phyloP scores from a whole-genome alignment of 2,113 vertebrate species.

The Bambusicola thoracicus region DNA sequence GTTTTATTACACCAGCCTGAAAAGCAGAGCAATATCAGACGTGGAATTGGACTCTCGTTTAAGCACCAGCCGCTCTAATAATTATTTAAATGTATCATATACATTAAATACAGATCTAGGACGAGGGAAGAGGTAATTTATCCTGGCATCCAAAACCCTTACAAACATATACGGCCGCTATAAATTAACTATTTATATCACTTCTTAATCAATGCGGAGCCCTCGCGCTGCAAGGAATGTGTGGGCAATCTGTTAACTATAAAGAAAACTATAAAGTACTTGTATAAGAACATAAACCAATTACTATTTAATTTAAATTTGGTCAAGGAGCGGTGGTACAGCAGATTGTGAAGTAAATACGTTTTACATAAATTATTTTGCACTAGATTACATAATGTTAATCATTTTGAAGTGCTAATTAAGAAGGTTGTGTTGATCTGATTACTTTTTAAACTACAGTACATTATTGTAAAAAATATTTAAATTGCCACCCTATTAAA shows the following conservation, averaged over 20 bases:
- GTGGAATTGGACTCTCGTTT: constrained; percentile 70
- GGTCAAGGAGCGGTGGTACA: constrained; percentile 80
- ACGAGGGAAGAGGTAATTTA: constrained; percentile 66
- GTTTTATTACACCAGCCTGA: constrained; percentile 83
- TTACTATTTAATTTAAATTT: constrained; percentile 84
- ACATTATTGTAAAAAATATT: constrained; percentile 84
- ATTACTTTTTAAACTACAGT: constrained; percentile 85
- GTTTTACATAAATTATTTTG: constrained; percentile 82
- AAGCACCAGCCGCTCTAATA: constrained; percentile 75
- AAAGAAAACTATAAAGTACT: constrained; percentile 75
- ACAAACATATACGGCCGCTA: constrained; percentile 64
- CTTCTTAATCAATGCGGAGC: constrained; percentile 66
- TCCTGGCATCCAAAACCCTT: constrained; percentile 60
- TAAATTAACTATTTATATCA: constrained; percentile 73
- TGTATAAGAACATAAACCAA: constrained; percentile 78
- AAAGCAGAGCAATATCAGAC: constrained; percentile 74
- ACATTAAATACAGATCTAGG: constrained; percentile 64
- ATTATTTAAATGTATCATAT: constrained; percentile 76
- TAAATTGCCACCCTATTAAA: constrained; percentile 83
- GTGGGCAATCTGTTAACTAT: constrained; percentile 76
- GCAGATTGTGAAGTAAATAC: constrained; percentile 79
- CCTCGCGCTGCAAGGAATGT: constrained; percentile 62
- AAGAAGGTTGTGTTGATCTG: constrained; percentile 84
- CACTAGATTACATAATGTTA: constrained; percentile 81
- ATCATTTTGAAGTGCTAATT: constrained; percentile 87